Conservation (phyloP, 2,888 invertebrate species). For the Emmelina monodactyla region DNA sequence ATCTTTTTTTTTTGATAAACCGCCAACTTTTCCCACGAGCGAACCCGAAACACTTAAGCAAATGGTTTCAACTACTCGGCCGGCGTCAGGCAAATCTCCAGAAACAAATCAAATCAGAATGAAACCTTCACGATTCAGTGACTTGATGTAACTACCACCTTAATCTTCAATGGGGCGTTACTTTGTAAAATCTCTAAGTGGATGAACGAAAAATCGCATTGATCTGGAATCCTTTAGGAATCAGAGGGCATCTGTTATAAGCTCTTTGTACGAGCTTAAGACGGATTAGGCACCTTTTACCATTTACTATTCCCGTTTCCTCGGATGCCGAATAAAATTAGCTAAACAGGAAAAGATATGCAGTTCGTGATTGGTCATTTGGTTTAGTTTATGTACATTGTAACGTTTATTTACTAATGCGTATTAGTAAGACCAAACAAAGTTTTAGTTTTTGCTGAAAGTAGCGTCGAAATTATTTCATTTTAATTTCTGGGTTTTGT, state of each 20-base stretch:
- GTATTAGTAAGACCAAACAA: neutral
- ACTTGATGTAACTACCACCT: neutral
- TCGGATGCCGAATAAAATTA: constrained; percentile 6
- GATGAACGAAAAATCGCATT: constrained; percentile 30
- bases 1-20: too few relatives aligned
- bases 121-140: too few relatives aligned
- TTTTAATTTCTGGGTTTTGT: neutral
- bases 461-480: neutral
- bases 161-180: constrained; percentile 1
- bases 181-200: neutral
- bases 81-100: too few relatives aligned
- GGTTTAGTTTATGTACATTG: too few relatives aligned
- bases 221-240: constrained; percentile 12
- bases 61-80: too few relatives aligned
- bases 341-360: too few relatives aligned
- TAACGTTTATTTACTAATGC: neutral
- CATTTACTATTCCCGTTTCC: constrained; percentile 49
- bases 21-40: too few relatives aligned
- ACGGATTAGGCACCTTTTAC: constrained; percentile 56
- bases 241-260: constrained; percentile 27
- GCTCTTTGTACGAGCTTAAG: constrained; percentile 50
- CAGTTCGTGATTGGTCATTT: too few relatives aligned
- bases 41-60: too few relatives aligned
- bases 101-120: neutral
- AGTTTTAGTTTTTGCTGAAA: neutral